phyloP scores from a whole-genome alignment of 2,797 vertebrate genomes.

The Acipenser transmontanus region DNA sequence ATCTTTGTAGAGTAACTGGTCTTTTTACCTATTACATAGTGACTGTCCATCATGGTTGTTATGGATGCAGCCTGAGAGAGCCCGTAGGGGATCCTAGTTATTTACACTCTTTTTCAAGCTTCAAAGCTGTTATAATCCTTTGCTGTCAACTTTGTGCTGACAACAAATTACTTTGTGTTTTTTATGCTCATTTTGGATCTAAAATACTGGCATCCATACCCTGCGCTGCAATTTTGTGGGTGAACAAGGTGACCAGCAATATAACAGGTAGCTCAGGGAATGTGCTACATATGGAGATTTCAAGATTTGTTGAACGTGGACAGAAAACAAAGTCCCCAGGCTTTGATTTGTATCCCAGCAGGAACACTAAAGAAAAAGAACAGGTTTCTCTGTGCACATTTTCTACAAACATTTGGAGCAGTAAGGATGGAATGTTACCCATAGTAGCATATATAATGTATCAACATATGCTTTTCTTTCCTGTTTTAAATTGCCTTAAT shows the following conservation, averaged over 20 bases:
- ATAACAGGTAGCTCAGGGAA: slow-evolving; percentile 44
- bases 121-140: slow-evolving; percentile 78
- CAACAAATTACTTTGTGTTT: slow-evolving; percentile 71
- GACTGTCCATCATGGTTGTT: slow-evolving; percentile 74
- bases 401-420: neutral
- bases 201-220: slow-evolving; percentile 60
- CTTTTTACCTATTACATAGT: slow-evolving; percentile 45
- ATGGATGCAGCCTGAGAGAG: slow-evolving; percentile 70
- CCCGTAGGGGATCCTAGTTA: slow-evolving; percentile 86
- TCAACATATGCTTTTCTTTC: no score
- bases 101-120: slow-evolving; percentile 85
- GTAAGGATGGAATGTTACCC: no score
- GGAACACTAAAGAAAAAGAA: slow-evolving; percentile 3
- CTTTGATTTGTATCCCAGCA: slow-evolving; percentile 48
- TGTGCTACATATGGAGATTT: slow-evolving; percentile 56
- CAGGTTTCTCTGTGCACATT: neutral
- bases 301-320: slow-evolving; percentile 49
- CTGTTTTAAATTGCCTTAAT: no score
- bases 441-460: no score
- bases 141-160: slow-evolving; percentile 84
- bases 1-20: slow-evolving; percentile 52
- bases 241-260: slow-evolving; percentile 57
- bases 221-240: slow-evolving; percentile 58
- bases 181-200: slow-evolving; percentile 68
- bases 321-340: slow-evolving; percentile 49